Evolutionary conservation across 2,113 vertebrate genomes (phyloP), one percentile per base, ranked within the genome.

Genomic region (Corythornis cristatus): DNA sequence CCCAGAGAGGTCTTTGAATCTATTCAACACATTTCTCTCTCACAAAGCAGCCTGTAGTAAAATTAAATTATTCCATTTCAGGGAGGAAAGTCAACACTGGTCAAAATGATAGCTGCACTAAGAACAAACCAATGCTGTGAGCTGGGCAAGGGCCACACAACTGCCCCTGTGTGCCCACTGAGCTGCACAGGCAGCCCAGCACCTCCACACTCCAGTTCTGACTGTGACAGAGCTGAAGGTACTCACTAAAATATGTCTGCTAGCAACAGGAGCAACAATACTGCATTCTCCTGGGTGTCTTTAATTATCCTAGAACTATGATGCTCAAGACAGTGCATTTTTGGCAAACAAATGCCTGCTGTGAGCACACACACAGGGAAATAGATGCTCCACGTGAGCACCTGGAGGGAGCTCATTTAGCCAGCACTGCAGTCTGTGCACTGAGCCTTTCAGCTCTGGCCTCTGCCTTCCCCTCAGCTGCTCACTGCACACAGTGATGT

Each of bases 221-320:
- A 95, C 48, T 50, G 53, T 72, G 93, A 96, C 97, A 96, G 92
- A 76, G 89, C 31, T 92, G 29, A 76, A 86, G 80, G 14, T 92
- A 81, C 91, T 96, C 90, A 95, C 88, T 87, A 90, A 97, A 91
- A 74, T 74, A 94, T 71, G 43, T 76, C 89, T 93, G 76, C 78
- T 88, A 61, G 81, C 74, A 81, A 86, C 48, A 95, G 48, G 12
- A 23, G 82, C 31, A 95, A 89, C 79, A 91, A 95, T 82, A 91
- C 58, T 80, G 78, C 57, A 94, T 94, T 96, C 96, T 86, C 57
- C 70, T 83, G 62, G 25, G n/a, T 3, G 13, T 18, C 54, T 88
- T 31, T 61, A 90, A 79, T 79, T 68, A 78, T 15, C 19, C 11
- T 50, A 58, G 81, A 92, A 83, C 50, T 45, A 51, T 14, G 12